Percentiles rank a stretch among this genome's conserved stretches.
These are phyloP conservation scores for Protosalanx chinensis DNA, from an alignment of 2,797 vertebrate species.

Conservation along the genomic window DNA sequence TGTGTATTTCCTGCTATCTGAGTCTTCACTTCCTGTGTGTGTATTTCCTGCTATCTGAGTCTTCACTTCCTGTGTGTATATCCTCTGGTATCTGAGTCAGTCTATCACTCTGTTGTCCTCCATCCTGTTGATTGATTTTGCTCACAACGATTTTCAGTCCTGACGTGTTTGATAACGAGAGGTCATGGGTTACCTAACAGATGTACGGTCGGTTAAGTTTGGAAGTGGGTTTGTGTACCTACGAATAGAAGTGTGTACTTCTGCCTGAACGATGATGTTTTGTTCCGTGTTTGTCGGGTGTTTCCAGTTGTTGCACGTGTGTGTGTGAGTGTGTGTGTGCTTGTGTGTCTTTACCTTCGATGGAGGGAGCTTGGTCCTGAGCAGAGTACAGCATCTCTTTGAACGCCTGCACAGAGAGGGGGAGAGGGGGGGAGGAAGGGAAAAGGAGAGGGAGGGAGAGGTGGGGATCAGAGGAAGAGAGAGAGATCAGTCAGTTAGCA, in stretches of 20 bases:
- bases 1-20: background rate
- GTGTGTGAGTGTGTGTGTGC: background rate
- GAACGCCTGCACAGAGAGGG: slow-evolving; percentile 78
- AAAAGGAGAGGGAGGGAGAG: background rate
- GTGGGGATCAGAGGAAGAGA: background rate
- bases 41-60: background rate
- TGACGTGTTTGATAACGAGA: background rate
- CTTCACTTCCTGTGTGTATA: background rate
- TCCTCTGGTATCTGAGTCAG: background rate
- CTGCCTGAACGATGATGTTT: background rate
- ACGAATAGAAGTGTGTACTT: too few species aligned
- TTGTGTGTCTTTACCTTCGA: slow-evolving; percentile 83
- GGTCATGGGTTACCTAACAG: background rate
- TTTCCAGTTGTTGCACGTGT: background rate
- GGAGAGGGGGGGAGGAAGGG: background rate
- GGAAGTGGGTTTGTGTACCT: background rate
- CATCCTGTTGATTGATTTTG: slow-evolving; percentile 1
- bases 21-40: background rate
- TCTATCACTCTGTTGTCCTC: background rate
- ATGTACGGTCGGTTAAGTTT: background rate
- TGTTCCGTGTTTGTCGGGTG: background rate
- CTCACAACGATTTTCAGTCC: background rate
- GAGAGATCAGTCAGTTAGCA: background rate
- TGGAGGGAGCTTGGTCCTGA: slow-evolving; percentile 97
- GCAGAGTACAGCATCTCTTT: slow-evolving; percentile 98